phyloP scores from a whole-genome alignment of 2,888 invertebrate species.

The Dugesia japonica region DNA sequence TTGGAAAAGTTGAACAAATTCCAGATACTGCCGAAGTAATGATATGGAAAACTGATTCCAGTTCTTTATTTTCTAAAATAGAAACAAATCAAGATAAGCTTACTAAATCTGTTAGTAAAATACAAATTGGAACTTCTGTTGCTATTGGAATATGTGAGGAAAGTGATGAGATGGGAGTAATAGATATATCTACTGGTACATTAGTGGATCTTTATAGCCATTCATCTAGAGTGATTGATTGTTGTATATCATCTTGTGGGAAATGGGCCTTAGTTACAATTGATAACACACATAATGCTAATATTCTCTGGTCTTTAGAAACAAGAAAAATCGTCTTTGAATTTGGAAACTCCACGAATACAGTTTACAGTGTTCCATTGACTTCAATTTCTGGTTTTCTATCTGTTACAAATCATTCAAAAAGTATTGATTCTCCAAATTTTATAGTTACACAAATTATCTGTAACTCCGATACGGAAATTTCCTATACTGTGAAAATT shows the following conservation, averaged over 20 bases:
- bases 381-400: not conserved
- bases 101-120: constrained; percentile 40
- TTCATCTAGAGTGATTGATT: constrained; percentile 39
- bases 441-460: constrained; percentile 26
- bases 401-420: constrained; percentile 21
- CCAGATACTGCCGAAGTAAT: constrained; percentile 39
- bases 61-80: not conserved
- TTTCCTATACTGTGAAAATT: not conserved
- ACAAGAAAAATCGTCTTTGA: constrained; percentile 41
- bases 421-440: constrained; percentile 23
- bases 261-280: constrained; percentile 40
- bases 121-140: constrained; percentile 33
- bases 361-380: not conserved
- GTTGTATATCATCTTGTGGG: constrained; percentile 41
- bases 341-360: constrained; percentile 39
- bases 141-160: constrained; percentile 40
- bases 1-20: not conserved
- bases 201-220: constrained; percentile 45
- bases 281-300: constrained; percentile 38
- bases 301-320: constrained; percentile 43
- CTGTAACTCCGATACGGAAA: constrained; percentile 20
- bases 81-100: constrained; percentile 40
- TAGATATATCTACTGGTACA: constrained; percentile 42
- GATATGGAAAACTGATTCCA: constrained; percentile 42
- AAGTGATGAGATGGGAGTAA: constrained; percentile 45